Percentiles rank a stretch among this genome's conserved stretches.
Conservation (phyloP, 2,113 vertebrate species). For the Haemorhous mexicanus region DNA sequence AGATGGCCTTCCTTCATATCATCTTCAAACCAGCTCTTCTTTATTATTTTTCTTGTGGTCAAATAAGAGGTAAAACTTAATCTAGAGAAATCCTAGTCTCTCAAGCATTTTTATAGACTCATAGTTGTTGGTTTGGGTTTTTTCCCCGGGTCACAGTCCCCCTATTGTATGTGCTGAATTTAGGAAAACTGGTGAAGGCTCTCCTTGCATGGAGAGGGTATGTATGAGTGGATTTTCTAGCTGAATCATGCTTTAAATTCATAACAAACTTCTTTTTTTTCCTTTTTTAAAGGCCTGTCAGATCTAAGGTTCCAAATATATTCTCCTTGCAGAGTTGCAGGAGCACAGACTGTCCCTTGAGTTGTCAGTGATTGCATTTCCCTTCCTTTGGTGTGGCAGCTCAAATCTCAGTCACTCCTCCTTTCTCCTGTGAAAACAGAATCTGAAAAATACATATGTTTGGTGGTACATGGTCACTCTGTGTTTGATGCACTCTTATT, state of each 20-base stretch:
- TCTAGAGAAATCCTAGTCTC: not conserved
- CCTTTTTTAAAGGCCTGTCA: not conserved
- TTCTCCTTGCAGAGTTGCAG: not conserved
- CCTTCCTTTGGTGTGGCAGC: not conserved
- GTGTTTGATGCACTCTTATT: not conserved
- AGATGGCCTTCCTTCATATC: not conserved
- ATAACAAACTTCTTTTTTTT: not conserved
- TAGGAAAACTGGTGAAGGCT: not conserved
- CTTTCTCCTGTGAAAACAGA: not conserved
- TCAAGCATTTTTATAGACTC: not conserved
- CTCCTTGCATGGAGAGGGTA: not conserved
- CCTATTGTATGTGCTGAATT: not conserved
- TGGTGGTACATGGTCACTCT: not conserved
- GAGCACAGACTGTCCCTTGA: not conserved
- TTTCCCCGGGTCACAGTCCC: fast-evolving
- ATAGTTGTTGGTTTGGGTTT: not conserved
- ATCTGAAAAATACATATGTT: not conserved
- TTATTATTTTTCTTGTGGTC: not conserved
- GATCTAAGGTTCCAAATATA: not conserved
- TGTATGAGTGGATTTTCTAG: not conserved
- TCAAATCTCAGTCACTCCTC: not conserved
- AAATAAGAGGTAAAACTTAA: not conserved
- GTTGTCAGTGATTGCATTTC: not conserved
- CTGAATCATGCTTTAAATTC: not conserved
- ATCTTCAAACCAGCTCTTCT: not conserved